A percentile compares a stretch with the other conserved stretches of the same genome.
Evolutionary conservation across 2,113 vertebrate genomes (phyloP).

Genomic region (Choloepus hoffmanni): DNA sequence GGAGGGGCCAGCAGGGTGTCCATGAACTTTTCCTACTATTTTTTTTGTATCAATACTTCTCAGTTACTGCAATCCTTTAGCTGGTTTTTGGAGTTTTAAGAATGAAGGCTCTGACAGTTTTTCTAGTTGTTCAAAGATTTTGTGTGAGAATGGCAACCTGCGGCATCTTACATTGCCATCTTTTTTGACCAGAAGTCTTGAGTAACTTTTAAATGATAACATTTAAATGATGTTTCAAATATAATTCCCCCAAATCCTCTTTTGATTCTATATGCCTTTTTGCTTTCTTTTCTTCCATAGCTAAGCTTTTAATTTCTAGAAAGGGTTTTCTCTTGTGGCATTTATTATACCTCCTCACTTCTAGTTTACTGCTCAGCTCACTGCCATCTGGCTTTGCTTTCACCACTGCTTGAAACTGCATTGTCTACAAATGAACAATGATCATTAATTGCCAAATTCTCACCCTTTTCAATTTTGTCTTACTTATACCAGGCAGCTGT

Average conservation of each 20-base stretch:
- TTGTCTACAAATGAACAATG: not conserved
- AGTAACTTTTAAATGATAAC: not conserved
- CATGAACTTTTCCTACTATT: too few species aligned
- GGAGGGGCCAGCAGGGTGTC: too few species aligned
- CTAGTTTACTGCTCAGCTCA: not conserved
- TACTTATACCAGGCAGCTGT: not conserved
- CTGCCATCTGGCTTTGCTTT: not conserved
- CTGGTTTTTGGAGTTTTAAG: too few species aligned
- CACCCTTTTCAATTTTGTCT: not conserved
- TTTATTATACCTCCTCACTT: not conserved
- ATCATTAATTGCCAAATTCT: not conserved
- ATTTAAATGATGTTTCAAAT: not conserved
- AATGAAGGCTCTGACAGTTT: too few species aligned
- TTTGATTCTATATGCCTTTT: not conserved
- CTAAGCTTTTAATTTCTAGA: not conserved
- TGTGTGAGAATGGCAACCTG: too few species aligned
- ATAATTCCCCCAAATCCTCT: not conserved
- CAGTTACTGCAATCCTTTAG: too few species aligned
- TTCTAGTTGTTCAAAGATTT: too few species aligned
- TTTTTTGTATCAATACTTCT: too few species aligned
- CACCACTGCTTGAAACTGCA: not conserved
- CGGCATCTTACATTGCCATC: too few species aligned
- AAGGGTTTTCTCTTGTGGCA: not conserved
- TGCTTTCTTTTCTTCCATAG: not conserved
- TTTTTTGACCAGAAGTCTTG: not conserved